Percentiles rank a stretch among this genome's conserved stretches.
Conservation (phyloP, 37 sponge, comb jelly and placozoan genomes). For the Halichondria panicea region DNA sequence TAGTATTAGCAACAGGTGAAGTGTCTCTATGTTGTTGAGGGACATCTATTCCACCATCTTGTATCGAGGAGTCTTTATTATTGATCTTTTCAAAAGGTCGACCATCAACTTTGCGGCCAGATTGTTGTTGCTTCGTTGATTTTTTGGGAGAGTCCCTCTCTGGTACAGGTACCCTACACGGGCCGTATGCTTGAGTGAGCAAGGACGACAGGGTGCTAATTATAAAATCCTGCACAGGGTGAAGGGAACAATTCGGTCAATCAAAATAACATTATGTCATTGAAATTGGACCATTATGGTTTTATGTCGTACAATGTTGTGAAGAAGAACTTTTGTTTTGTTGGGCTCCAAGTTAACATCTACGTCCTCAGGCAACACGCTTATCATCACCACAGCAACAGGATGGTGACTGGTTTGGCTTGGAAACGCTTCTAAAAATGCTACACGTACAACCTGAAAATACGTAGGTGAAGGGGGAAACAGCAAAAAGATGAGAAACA, state of each 20-base stretch:
- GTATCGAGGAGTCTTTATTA: too few species aligned
- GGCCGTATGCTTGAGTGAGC: slow-evolving; percentile 11
- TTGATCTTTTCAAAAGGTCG: too few species aligned
- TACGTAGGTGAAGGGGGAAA: not conserved
- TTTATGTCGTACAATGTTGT: slow-evolving; percentile 35
- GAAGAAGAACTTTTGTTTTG: slow-evolving; percentile 52
- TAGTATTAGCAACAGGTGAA: too few species aligned
- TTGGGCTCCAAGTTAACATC: slow-evolving; percentile 77
- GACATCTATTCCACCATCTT: too few species aligned
- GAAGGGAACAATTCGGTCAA: not conserved
- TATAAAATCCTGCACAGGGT: slow-evolving; percentile 29
- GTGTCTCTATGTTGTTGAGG: too few species aligned
- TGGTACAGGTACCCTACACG: not conserved
- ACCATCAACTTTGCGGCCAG: too few species aligned
- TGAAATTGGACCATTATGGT: too few species aligned
- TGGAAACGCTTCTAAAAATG: slow-evolving; percentile 19
- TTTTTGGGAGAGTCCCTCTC: too few species aligned
- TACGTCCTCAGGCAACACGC: slow-evolving; percentile 29
- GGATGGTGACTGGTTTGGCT: slow-evolving; percentile 36
- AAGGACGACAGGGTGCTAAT: slow-evolving; percentile 17
- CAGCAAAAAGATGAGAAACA: not conserved
- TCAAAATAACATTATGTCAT: not conserved
- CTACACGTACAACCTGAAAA: slow-evolving; percentile 35
- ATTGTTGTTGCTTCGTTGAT: too few species aligned
- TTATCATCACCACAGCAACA: slow-evolving; percentile 31